Percentiles rank a stretch among this genome's conserved stretches.
phyloP scores from a whole-genome alignment of 2,797 vertebrate species.

The Erpetoichthys calabaricus region DNA sequence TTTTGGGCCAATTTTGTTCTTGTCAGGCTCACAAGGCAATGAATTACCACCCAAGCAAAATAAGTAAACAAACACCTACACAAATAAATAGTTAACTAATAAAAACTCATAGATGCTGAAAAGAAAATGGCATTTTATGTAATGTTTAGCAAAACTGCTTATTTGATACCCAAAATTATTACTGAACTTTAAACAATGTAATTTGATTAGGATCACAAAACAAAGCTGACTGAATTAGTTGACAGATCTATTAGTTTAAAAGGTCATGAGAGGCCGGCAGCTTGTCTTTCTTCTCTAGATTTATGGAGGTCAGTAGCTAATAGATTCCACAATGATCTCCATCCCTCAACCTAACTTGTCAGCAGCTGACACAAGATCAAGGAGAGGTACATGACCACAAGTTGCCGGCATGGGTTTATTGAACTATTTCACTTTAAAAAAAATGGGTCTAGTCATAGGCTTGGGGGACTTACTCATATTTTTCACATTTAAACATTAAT shows the following conservation, averaged over 20 bases:
- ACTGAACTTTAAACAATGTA: conserved; percentile 31
- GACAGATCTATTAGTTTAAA: conserved; percentile 37
- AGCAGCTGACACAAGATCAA: background rate
- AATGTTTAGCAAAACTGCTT: conserved; percentile 32
- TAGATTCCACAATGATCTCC: background rate
- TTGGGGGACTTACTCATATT: no score
- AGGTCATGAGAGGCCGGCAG: conserved; percentile 27
- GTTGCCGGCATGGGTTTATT: no score
- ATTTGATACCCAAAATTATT: conserved; percentile 39
- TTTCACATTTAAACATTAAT: no score
- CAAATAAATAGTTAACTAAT: no score
- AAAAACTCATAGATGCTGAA: no score
- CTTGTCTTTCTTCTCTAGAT: conserved; percentile 20
- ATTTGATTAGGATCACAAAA: conserved; percentile 39
- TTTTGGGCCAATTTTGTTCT: no score
- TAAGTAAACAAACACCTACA: no score
- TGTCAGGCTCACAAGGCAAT: no score
- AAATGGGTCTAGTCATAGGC: no score
- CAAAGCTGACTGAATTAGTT: conserved; percentile 33
- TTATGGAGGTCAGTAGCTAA: conserved; percentile 16
- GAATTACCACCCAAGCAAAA: no score
- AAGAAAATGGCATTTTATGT: no score
- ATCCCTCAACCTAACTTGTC: background rate
- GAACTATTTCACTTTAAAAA: no score
- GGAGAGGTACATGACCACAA: background rate